Conservation (phyloP, 2,113 vertebrate species). For the Phodopus roborovskii region DNA sequence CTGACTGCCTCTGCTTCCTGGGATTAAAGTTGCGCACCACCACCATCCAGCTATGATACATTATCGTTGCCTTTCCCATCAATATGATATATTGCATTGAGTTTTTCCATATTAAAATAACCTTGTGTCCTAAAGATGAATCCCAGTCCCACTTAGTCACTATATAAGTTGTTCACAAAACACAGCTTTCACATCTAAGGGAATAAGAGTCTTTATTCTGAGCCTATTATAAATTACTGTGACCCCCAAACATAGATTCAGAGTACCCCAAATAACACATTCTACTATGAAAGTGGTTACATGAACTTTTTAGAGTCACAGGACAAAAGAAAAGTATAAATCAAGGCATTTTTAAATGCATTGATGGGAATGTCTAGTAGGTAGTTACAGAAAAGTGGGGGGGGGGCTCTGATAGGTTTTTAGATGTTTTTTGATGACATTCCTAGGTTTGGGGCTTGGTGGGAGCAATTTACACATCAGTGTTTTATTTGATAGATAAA, state of each 20-base stretch:
- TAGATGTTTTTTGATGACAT: not conserved
- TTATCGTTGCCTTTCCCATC: not conserved
- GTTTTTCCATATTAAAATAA: not conserved
- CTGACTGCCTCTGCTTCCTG: not conserved
- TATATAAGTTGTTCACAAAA: not conserved
- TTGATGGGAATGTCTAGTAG: not conserved
- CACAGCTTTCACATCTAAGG: not conserved
- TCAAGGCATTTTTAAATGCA: not conserved
- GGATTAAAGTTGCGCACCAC: not conserved
- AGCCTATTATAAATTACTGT: not conserved
- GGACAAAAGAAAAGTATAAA: not conserved
- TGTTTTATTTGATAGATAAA: not conserved
- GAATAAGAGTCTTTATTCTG: not conserved
- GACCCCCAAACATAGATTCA: too few species aligned
- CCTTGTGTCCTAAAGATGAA: not conserved
- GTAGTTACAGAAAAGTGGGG: not conserved
- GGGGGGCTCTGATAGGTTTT: not conserved
- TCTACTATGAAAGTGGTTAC: not conserved
- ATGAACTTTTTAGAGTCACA: not conserved
- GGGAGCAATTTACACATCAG: not conserved
- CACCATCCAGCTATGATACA: not conserved
- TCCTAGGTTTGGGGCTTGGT: not conserved
- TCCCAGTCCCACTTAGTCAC: not conserved
- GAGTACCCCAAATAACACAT: not conserved
- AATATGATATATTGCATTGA: not conserved